Evolutionary conservation across 2,113 vertebrate genomes (phyloP), one percentile per base, ranked within the genome.

Genomic region (Anoplopoma fimbria): DNA sequence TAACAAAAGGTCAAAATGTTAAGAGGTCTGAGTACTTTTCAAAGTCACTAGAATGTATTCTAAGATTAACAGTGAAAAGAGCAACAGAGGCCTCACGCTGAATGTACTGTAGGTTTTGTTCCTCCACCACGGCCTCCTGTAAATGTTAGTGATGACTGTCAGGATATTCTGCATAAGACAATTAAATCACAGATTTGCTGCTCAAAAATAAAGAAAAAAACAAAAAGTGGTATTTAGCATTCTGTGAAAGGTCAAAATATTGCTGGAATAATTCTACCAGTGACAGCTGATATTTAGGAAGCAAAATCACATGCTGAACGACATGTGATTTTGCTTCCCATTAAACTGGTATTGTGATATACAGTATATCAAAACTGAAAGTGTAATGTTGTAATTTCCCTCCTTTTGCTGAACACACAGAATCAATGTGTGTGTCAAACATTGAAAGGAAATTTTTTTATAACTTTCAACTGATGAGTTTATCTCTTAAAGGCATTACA

Each of bases 401-500:
- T 17, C 27, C 15, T 27, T 19, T 9, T 5, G 49, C 6, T 31
- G 4, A 25, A 69, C 19, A 64, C 68, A 60, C 33, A 53, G n/a
- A 29, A 33, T n/a, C 23, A 63, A 69, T 19, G n/a, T 47, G 34
- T 6, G 21, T 45, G 19, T 47, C 45, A 27, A 61, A 75, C 58
- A 88, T 79, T 75, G 33, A 79, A 65, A 65, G 9, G 27, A 47
- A 4, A 45, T 38, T 47, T 19, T 49, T 8, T 49, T 1, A 53
- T 7, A 45, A 36, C 21, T 27, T 47, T 25, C 1, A 25, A 6
- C 25, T 31, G 45, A 57, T 25, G 25, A 67, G 31, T 45, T n/a
- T 2, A n/a, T 31, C 38, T 68, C 36, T 36, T 31, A 57, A 73
- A 84, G 65, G 70, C 68, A 81, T 63, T 49, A 58, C 8, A 51